Evolutionary conservation across 2,888 invertebrate genomes (phyloP).

Genomic region (Yponomeuta evonymella): DNA sequence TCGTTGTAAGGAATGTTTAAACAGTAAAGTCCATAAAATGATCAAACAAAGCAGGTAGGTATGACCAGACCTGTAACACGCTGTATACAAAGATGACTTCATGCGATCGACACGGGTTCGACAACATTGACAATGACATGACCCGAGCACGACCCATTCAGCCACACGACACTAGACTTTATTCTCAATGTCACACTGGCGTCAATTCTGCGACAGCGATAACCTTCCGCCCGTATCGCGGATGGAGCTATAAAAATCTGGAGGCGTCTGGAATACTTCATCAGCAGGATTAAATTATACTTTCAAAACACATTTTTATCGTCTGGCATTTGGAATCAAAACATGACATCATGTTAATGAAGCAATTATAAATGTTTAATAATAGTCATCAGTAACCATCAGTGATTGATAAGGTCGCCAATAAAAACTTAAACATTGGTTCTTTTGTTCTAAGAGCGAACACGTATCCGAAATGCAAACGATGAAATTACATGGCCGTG

Average conservation of each 20-base stretch:
- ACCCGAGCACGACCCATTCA: conserved; percentile 32
- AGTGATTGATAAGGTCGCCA: background rate
- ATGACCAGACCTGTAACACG: too few species aligned
- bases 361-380: background rate
- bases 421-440: background rate
- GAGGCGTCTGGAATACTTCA: conserved; percentile 1
- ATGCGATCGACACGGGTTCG: conserved; percentile 40
- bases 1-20: too few species aligned
- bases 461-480: background rate
- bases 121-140: conserved; percentile 47
- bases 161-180: conserved; percentile 18
- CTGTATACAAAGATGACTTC: conserved; percentile 55
- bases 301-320: background rate
- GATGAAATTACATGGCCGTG: background rate
- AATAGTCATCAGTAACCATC: background rate
- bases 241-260: background rate
- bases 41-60: too few species aligned
- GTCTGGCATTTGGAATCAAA: background rate
- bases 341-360: background rate
- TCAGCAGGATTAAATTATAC: background rate
- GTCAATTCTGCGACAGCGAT: background rate
- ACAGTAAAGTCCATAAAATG: too few species aligned
- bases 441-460: background rate
- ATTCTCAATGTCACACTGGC: background rate
- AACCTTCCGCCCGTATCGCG: conserved; percentile 13